These are phyloP conservation scores for Porites divaricata DNA, from an alignment of 92 coral and sea anemone genomes.

Conservation along the genomic window DNA sequence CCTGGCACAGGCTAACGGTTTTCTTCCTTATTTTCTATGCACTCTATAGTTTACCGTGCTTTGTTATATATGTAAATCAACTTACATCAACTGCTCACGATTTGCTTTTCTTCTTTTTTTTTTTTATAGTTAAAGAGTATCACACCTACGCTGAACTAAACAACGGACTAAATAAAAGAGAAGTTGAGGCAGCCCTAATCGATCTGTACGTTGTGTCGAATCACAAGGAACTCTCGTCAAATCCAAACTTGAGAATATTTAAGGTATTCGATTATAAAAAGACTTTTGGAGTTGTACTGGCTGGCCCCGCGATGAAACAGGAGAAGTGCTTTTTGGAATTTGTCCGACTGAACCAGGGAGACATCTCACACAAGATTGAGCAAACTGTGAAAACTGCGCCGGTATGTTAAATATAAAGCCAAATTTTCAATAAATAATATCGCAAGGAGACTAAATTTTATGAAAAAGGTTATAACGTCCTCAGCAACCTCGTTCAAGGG, in stretches of 20 bases:
- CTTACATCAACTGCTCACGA: neutral
- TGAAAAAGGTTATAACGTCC: no score
- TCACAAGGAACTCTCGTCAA: slow-evolving; percentile 63
- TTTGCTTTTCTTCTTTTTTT: neutral
- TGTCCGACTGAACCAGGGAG: slow-evolving; percentile 38
- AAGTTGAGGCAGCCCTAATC: slow-evolving; percentile 80
- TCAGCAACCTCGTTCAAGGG: no score
- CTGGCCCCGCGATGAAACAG: slow-evolving; percentile 62
- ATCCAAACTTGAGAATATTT: slow-evolving; percentile 51
- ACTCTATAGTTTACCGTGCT: no score
- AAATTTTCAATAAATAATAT: no score
- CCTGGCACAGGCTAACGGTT: no score
- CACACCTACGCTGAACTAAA: slow-evolving; percentile 61
- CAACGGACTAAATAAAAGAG: slow-evolving; percentile 51
- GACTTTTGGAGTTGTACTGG: slow-evolving; percentile 78
- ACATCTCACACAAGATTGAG: slow-evolving; percentile 50
- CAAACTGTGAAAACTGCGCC: slow-evolving; percentile 17
- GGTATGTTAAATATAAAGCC: slow-evolving; percentile 23
- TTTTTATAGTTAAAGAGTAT: slow-evolving; percentile 31
- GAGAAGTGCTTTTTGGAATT: slow-evolving; percentile 72
- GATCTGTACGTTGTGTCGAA: slow-evolving; percentile 69
- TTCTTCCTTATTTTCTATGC: no score
- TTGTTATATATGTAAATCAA: no score
- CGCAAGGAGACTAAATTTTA: no score
- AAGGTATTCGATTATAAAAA: slow-evolving; percentile 63